These are phyloP conservation scores for Clarias platycephalus DNA, from an alignment of 2,797 vertebrate genomes.

Conservation along the genomic window DNA sequence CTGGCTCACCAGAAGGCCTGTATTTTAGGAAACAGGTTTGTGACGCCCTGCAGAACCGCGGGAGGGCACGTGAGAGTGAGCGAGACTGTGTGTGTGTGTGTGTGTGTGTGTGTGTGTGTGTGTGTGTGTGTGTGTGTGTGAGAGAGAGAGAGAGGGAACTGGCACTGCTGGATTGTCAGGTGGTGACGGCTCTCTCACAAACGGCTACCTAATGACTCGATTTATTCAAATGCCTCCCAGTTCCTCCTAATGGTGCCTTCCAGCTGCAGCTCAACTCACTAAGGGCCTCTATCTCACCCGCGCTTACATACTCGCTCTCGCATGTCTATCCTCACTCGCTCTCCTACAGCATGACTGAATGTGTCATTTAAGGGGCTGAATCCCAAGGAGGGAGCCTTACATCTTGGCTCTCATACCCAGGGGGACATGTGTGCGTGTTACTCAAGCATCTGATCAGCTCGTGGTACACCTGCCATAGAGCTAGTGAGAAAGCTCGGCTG, in stretches of 20 bases:
- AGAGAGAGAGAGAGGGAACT: constrained; percentile 8
- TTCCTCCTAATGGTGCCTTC: constrained; percentile 86
- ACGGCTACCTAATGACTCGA: constrained; percentile 91
- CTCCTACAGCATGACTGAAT: constrained; percentile 48
- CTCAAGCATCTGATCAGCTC: constrained; percentile 78
- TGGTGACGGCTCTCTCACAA: constrained; percentile 87
- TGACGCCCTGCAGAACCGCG: constrained; percentile 58
- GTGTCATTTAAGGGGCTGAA: constrained; percentile 73
- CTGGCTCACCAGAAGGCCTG: constrained; percentile 63
- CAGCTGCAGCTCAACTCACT: constrained; percentile 85
- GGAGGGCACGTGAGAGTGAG: constrained; percentile 51
- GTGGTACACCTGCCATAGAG: constrained; percentile 76
- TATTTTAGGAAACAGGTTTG: constrained; percentile 61
- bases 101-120: not conserved
- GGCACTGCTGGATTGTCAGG: constrained; percentile 76
- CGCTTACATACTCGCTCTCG: constrained; percentile 54
- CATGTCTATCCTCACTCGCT: constrained; percentile 43
- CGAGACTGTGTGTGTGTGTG: not conserved
- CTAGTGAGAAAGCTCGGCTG: constrained; percentile 14
- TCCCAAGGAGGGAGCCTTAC: constrained; percentile 72
- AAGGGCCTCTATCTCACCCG: constrained; percentile 57
- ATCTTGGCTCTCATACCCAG: constrained; percentile 69
- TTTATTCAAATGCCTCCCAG: constrained; percentile 84
- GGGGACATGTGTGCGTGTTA: constrained; percentile 74
- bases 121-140: not conserved